Conservation (phyloP, 2,797 vertebrate genomes). For the Vipera latastei region DNA sequence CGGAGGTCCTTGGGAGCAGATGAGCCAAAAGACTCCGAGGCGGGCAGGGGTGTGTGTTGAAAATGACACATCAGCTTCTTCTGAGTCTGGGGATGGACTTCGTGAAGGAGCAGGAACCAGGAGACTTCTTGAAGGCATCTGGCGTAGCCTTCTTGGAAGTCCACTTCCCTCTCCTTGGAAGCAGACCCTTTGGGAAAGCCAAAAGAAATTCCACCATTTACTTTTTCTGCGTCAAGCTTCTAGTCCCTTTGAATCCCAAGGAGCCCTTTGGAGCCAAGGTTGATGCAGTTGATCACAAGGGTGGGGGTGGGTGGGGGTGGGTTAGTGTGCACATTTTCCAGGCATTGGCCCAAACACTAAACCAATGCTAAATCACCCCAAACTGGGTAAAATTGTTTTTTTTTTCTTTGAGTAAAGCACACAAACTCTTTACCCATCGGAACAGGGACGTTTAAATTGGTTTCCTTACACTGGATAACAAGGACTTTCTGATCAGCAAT, state of each 20-base stretch:
- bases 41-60: conserved; percentile 38
- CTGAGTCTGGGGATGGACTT: conserved; percentile 62
- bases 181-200: conserved; percentile 20
- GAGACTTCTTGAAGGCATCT: conserved; percentile 72
- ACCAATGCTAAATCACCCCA: not conserved
- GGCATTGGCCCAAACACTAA: not conserved
- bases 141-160: conserved; percentile 73
- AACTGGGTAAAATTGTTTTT: not conserved
- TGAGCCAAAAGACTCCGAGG: conserved; percentile 14
- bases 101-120: conserved; percentile 68
- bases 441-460: too few relatives aligned
- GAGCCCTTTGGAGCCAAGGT: not conserved
- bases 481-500: too few relatives aligned
- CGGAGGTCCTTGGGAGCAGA: conserved; percentile 42
- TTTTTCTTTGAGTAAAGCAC: too few relatives aligned
- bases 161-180: conserved; percentile 57
- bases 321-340: not conserved
- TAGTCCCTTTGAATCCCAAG: not conserved
- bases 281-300: not conserved
- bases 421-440: too few relatives aligned
- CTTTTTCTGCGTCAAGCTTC: fast-evolving
- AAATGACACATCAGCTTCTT: conserved; percentile 56
- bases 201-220: not conserved
- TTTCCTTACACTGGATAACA: too few relatives aligned
- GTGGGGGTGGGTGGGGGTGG: too few relatives aligned